Base-by-base conservation (phyloP, 2,113 vertebrate species). In the Neogobius melanostomus region DNA sequence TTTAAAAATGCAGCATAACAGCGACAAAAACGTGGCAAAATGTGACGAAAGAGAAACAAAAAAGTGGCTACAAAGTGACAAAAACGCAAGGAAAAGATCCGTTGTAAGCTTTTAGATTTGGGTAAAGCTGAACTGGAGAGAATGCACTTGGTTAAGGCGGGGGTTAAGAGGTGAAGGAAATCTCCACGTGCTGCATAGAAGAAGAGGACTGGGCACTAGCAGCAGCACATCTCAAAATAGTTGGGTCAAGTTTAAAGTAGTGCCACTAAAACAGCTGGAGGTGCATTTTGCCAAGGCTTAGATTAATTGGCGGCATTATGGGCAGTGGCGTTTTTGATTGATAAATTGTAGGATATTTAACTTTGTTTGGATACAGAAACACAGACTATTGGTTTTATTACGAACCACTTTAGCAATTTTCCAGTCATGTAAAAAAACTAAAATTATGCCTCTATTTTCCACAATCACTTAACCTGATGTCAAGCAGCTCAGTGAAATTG, bases 401-500 rank as follows among this genome's bases (percentile, higher is more conserved):
- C 12, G 46, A 17, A 65, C 57, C 63, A 48, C 62, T 45, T 57
- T 64, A 28, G 45, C 45, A 65, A 72, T 21, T 44, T 47, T 57
- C 73, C 16, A 64, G 44, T 46, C 45, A 64, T 66, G 45, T 21
- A 48, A 73, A 66, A n/a, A 67, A 74, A 47, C 66, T 67, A 53
- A 78, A 87, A 81, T 79, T 69, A 69, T 63, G 57, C 51, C 54
- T 64, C 17, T 51, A 43, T 84, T 85, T 86, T 86, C 74, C 77
- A 81, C 74, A 85, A 77, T 87, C 68, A 73, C 59, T 83, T 84
- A 83, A 87, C 72, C 71, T 77, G 68, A 77, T 83, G 84, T 89
- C 83, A 85, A 74, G 78, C 79, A 82, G 69, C 79, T 85, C 53
- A 21, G 72, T n/a, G 11, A 73, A 84, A 83, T 79, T 77, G 78